A percentile compares a stretch with the other conserved stretches of the same genome.
Evolutionary conservation across 2,113 vertebrate genomes (phyloP).

Genomic region (Porphyrio hochstetteri): DNA sequence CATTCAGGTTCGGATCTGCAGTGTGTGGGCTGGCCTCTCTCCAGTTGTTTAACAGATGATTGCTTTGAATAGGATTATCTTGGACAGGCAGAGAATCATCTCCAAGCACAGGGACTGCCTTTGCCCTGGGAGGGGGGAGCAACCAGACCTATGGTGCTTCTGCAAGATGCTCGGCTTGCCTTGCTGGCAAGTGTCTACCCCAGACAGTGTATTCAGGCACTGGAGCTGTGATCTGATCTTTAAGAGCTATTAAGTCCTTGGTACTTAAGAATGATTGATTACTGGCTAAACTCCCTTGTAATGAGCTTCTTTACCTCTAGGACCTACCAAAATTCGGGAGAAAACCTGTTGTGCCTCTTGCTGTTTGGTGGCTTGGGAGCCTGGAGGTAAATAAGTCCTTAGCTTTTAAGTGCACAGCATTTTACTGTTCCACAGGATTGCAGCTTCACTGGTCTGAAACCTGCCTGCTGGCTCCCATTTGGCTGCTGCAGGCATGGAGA

Average conservation of each 20-base stretch:
- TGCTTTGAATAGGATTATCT: constrained; percentile 55
- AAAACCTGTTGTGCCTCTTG: not conserved
- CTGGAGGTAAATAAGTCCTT: not conserved
- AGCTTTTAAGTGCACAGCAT: not conserved
- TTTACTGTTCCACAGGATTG: not conserved
- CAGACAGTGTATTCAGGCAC: not conserved
- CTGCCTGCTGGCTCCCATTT: not conserved
- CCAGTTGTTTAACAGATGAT: constrained; percentile 36
- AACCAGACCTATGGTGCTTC: not conserved
- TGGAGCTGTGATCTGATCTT: not conserved
- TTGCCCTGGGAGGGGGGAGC: not conserved
- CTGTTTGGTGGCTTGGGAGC: not conserved
- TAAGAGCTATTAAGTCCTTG: not conserved
- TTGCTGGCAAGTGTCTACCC: not conserved
- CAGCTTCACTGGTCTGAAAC: not conserved
- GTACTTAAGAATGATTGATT: constrained; percentile 27
- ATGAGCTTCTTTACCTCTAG: constrained; percentile 11
- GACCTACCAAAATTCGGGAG: not conserved
- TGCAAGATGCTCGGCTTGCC: not conserved
- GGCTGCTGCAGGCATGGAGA: not conserved
- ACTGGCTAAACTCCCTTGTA: not conserved
- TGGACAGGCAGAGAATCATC: constrained; percentile 49
- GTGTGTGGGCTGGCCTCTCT: constrained; percentile 41
- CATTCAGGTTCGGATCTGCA: constrained; percentile 10
- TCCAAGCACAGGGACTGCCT: not conserved